Conservation (phyloP, 2,797 vertebrate species). For the Paedocypris micromegethes region DNA sequence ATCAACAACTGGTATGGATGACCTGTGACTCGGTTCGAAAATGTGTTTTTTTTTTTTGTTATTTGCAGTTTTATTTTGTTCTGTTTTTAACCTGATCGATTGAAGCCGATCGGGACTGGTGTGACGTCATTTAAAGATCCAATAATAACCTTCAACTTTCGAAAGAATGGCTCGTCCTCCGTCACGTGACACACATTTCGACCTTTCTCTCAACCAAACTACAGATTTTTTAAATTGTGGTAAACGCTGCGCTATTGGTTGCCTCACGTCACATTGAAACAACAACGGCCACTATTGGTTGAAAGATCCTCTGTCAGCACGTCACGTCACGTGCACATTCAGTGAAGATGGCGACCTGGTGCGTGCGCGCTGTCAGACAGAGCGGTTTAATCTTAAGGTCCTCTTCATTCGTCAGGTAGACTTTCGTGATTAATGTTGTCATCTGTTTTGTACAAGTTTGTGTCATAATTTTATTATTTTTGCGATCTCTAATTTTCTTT, state of each 20-base stretch:
- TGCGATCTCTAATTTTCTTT: no score
- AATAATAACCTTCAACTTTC: constrained; percentile 25
- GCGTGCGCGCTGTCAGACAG: constrained; percentile 59
- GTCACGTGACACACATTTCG: constrained; percentile 52
- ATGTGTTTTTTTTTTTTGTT: no score
- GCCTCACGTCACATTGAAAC: rapidly evolving
- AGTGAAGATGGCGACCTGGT: constrained; percentile 68
- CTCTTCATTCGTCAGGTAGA: constrained; percentile 57
- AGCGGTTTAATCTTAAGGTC: constrained; percentile 58
- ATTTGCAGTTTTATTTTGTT: no score
- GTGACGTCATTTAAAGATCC: no score
- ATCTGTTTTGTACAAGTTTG: neutral
- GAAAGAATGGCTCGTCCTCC: constrained; percentile 50
- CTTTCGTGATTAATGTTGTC: neutral
- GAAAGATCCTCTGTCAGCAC: neutral
- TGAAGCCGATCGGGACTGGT: no score
- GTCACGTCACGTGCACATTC: constrained; percentile 49
- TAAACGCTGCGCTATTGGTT: constrained; percentile 49
- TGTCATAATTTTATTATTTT: neutral
- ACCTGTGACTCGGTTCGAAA: no score
- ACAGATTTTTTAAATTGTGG: neutral
- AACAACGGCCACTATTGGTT: constrained; percentile 53
- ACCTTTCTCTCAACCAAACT: constrained; percentile 63
- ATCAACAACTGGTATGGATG: no score
- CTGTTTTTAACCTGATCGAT: no score